Evolutionary conservation across 2,797 vertebrate genomes (phyloP).

Genomic region (Pantherophis vulpinus): DNA sequence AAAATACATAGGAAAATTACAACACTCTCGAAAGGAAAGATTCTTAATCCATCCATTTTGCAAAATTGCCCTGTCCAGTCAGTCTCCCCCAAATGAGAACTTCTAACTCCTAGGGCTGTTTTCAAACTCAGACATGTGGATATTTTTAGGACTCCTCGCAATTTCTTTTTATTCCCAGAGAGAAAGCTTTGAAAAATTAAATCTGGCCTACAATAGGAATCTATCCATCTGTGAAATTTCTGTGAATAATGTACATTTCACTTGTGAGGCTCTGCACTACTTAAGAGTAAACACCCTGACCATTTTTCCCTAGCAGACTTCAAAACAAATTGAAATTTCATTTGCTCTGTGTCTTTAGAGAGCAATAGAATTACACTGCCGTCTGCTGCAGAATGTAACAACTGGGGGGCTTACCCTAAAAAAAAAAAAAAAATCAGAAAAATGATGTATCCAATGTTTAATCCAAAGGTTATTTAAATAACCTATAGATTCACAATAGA

Average conservation of each 20-base stretch:
- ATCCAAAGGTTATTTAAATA: constrained; percentile 27
- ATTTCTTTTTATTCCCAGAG: not conserved
- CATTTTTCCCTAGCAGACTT: not conserved
- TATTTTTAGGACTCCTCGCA: not conserved
- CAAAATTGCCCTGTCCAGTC: not conserved
- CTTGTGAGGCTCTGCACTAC: not conserved
- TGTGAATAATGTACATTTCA: constrained; percentile 22
- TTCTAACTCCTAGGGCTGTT: not conserved
- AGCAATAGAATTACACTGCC: constrained; percentile 23
- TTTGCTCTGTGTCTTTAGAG: constrained; percentile 20
- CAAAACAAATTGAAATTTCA: not conserved
- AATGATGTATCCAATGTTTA: not conserved
- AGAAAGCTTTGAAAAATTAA: not conserved
- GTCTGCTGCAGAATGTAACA: constrained; percentile 18
- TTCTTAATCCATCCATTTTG: not conserved
- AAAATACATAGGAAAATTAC: not conserved
- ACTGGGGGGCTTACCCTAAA: not conserved
- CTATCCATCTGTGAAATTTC: not conserved
- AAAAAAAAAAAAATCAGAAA: not conserved
- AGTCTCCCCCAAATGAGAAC: not conserved
- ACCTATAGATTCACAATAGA: constrained; percentile 46
- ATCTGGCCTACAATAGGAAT: not conserved
- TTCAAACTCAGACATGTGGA: not conserved
- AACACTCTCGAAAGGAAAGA: not conserved
- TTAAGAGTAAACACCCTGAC: not conserved